Evolutionary conservation across 2,888 invertebrate species (phyloP).

Genomic region (Oithona nana): DNA sequence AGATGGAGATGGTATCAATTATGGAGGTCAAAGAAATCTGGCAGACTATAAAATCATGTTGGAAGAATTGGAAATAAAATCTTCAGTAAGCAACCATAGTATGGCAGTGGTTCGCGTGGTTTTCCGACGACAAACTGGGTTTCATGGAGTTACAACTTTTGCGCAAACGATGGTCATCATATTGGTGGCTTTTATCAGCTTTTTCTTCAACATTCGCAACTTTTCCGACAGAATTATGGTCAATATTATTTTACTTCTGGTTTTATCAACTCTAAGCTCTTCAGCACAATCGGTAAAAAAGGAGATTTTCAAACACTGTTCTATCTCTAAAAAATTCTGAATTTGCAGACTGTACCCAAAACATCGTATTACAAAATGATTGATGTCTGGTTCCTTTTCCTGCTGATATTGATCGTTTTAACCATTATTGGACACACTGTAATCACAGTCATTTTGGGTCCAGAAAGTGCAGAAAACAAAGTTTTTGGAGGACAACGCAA

Average conservation of each 20-base stretch:
- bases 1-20: background rate
- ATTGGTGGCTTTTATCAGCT: background rate
- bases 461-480: background rate
- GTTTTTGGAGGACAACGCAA: background rate
- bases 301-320: background rate
- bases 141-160: background rate
- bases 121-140: background rate
- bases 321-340: background rate
- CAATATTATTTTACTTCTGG: background rate
- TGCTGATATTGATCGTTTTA: background rate
- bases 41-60: background rate
- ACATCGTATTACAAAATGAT: conserved; percentile 1
- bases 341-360: background rate
- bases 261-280: background rate
- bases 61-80: background rate
- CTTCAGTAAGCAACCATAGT: background rate
- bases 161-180: background rate
- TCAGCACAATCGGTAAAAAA: background rate
- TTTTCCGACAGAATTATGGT: conserved; percentile 5
- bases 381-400: background rate
- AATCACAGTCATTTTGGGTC: background rate
- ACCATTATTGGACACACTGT: background rate
- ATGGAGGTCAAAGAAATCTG: background rate
- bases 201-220: background rate
- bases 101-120: background rate